A percentile compares a stretch with the other conserved stretches of the same genome.
Evolutionary conservation across 2,888 invertebrate species (phyloP).

Genomic region (Rotaria socialis): DNA sequence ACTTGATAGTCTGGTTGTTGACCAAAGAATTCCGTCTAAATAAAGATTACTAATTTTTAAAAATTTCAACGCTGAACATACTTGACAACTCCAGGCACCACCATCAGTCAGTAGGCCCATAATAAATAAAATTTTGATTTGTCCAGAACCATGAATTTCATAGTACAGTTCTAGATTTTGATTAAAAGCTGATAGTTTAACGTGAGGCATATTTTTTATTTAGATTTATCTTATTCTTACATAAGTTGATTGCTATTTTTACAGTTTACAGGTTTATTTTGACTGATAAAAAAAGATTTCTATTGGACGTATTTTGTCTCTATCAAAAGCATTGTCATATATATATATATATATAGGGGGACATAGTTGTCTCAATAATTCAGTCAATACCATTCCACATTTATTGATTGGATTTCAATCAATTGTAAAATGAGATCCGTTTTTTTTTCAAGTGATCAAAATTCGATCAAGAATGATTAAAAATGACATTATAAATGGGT

Average conservation of each 20-base stretch:
- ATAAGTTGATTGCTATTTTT: no score
- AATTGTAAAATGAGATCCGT: no score
- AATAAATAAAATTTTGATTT: not conserved
- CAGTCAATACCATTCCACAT: no score
- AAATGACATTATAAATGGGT: no score
- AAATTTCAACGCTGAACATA: not conserved
- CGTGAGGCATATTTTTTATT: not conserved
- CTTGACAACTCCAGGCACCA: not conserved
- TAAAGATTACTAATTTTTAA: not conserved
- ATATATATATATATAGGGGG: not conserved
- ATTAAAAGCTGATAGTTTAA: not conserved
- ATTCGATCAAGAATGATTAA: no score
- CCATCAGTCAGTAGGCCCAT: conserved; percentile 27
- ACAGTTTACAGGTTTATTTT: no score
- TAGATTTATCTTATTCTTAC: no score
- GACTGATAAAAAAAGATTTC: not conserved
- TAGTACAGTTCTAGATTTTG: not conserved
- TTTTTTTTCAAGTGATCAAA: no score
- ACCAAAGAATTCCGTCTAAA: conserved; percentile 19
- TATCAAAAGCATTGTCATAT: not conserved
- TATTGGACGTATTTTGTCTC: not conserved
- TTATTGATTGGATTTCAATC: no score
- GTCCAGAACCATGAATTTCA: not conserved
- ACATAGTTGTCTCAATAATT: no score
- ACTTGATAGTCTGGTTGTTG: conserved; percentile 1